phyloP scores from a whole-genome alignment of 2,888 invertebrate genomes.

The Disparrhopalites patrizii region DNA sequence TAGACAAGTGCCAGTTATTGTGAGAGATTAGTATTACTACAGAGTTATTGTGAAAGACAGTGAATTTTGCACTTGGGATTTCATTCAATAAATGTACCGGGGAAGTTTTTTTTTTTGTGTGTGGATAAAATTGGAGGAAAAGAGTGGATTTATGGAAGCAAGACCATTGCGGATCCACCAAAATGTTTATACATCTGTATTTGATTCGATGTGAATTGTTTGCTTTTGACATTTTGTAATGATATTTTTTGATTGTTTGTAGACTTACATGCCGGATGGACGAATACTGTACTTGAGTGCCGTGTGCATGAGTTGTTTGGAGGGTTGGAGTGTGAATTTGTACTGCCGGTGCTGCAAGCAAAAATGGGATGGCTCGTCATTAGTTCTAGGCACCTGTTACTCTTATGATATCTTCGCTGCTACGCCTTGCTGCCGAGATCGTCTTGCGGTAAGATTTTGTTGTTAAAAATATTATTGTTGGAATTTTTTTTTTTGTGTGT shows the following conservation, averaged over 20 bases:
- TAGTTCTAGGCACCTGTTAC: conserved; percentile 96
- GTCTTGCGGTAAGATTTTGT: conserved; percentile 68
- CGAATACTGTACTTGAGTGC: conserved; percentile 85
- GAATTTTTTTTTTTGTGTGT: no score
- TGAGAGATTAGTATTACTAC: no score
- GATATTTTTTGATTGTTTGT: conserved; percentile 7
- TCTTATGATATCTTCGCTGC: conserved; percentile 98
- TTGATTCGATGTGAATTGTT: no score
- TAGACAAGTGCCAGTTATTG: no score
- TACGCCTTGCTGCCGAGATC: conserved; percentile 89
- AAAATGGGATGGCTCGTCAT: conserved; percentile 87
- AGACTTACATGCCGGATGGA: conserved; percentile 59
- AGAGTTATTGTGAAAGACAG: no score
- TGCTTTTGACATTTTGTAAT: no score
- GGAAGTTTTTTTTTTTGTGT: no score
- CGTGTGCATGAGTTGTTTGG: conserved; percentile 91
- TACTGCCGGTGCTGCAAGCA: conserved; percentile 79
- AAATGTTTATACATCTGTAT: no score
- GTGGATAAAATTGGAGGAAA: no score
- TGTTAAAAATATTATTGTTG: not conserved
- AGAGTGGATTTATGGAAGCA: no score
- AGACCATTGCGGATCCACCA: no score
- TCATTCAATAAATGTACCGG: not conserved
- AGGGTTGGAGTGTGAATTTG: conserved; percentile 65
- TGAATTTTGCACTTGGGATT: not conserved